phyloP scores from a whole-genome alignment of 2,797 vertebrate species.

The Alosa sapidissima region DNA sequence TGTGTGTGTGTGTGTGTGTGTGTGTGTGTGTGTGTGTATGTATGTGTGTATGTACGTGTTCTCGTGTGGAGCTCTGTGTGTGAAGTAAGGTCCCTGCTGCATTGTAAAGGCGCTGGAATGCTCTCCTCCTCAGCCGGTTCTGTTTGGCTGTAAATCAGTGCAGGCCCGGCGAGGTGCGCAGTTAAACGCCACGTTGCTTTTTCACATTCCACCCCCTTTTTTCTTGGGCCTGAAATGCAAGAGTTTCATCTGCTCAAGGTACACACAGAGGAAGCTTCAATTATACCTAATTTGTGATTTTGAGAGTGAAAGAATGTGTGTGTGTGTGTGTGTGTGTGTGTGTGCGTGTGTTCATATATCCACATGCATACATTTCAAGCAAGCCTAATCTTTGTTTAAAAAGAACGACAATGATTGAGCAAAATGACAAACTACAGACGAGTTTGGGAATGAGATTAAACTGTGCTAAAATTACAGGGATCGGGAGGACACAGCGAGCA shows the following conservation, averaged over 20 bases:
- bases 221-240: conserved; percentile 48
- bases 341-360: background rate
- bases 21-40: conserved; percentile 24
- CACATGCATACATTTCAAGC: conserved; percentile 47
- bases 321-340: background rate
- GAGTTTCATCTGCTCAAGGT: conserved; percentile 40
- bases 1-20: background rate
- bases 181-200: conserved; percentile 55
- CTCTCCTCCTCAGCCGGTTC: conserved; percentile 42
- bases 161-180: conserved; percentile 54
- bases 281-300: conserved; percentile 58
- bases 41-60: conserved; percentile 32
- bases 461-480: conserved; percentile 41
- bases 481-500: conserved; percentile 41
- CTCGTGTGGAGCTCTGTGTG: background rate
- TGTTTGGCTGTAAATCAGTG: conserved; percentile 60
- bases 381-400: conserved; percentile 55
- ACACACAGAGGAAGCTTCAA: conserved; percentile 59
- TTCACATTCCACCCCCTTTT: conserved; percentile 41
- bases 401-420: conserved; percentile 48
- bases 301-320: background rate
- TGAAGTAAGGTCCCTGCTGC: conserved; percentile 27
- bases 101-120: conserved; percentile 56
- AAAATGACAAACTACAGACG: conserved; percentile 40
- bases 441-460: conserved; percentile 26